Base-by-base conservation (phyloP, 2,113 vertebrate genomes). In the Alexandromys fortis region DNA sequence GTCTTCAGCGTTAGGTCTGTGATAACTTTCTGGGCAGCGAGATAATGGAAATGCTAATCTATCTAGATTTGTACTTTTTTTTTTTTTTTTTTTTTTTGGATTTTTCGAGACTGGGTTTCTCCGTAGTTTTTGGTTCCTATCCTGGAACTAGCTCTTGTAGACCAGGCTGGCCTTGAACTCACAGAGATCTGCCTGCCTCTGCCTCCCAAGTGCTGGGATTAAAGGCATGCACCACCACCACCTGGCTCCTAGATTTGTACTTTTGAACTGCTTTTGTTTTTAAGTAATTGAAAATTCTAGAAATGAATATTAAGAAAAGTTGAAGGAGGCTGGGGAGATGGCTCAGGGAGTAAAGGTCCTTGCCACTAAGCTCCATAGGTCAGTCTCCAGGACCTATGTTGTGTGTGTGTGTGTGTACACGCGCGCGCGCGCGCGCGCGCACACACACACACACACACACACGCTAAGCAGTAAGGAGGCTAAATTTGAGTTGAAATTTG, bases 251-350 rank as follows among this genome's bases (percentile, higher is more conserved):
- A 94, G 79, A 24, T 86, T 91, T 82, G 79, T 21, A 83, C 86
- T 65, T 73, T 90, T 82, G 21, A 83, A 49, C 30, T 90, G 49
- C 17, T 91, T 70, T 91, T 89, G 47, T 9, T 72, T 72, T 72
- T n/a, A n/a, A 92, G 47, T 94, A 89, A 86, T 82, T 67, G 42
- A 16, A 92, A 77, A 68, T 92, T 28, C 70, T 78, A 83, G 52
- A 82, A 95, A 81, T 45, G 22, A 87, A 78, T 49, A 67, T n/a
- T 89, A 91, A 58, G 26, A 73, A 88, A 79, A 92, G 35, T 38
- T 26, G 12, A 82, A 61, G 55, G 55, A 82, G 55, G 35, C 55
- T 9, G 13, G 79, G 24, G n/a, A 82, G 55, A 58, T 61, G 79
- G 21, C 55, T 28, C 35, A 61, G 55, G 13, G 79, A 14, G 7